phyloP scores from a whole-genome alignment of 2,113 vertebrate species.

The Pollimyrus isidori region DNA sequence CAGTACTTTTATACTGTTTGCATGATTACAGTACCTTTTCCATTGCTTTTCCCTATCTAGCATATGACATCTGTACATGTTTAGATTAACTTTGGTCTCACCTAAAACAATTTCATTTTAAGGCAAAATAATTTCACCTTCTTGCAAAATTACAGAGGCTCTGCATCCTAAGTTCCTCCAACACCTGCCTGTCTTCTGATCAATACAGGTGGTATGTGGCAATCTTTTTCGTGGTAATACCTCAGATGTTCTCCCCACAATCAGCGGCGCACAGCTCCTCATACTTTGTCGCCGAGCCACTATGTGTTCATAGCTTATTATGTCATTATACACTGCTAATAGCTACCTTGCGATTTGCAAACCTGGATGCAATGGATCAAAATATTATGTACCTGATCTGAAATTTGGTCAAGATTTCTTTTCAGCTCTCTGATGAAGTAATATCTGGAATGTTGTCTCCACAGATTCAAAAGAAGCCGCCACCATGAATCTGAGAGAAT shows the following conservation, averaged over 20 bases:
- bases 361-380: neutral
- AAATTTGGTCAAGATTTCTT: conserved; percentile 39
- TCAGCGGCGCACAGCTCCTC: neutral
- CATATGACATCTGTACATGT: neutral
- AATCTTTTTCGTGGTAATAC: neutral
- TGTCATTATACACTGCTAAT: neutral
- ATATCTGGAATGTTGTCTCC: conserved; percentile 49
- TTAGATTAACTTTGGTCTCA: neutral
- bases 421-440: conserved; percentile 46
- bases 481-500: conserved; percentile 57
- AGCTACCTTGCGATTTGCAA: neutral
- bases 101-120: neutral
- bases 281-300: neutral
- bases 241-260: neutral
- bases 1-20: neutral
- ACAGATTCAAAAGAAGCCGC: conserved; percentile 49
- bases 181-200: neutral
- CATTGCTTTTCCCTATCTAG: neutral
- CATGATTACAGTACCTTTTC: neutral
- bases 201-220: neutral
- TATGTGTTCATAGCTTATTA: neutral
- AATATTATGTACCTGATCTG: conserved; percentile 18
- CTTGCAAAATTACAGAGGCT: neutral
- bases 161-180: neutral
- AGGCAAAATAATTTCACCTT: neutral